Evolutionary conservation across 1,140 invertebrate species (phyloP), one percentile per base, ranked within the genome.

Genomic region (Polypedilum pembai): DNA sequence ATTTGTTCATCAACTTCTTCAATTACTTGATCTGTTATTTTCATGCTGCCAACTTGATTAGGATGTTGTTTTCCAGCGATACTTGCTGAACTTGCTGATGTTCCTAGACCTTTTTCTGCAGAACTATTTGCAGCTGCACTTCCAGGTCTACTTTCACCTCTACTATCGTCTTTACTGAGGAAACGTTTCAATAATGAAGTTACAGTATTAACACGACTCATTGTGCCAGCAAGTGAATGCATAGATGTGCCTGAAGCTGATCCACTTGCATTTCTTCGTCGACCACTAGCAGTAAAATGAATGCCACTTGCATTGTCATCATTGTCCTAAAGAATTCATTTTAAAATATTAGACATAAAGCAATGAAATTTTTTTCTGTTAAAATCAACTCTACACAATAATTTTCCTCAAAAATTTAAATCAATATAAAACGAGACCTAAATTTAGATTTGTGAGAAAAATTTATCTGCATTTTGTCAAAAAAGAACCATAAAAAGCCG

Each of bases 1-100:
- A 87, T 84, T 79, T 93, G 91, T 78, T 93, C 92, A 76, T 93
- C 92, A 0, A 92, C 89, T 80, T 93, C 92, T 79, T 93, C 91
- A 33, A 92, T 93, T 3, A 92, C 88, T 76, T 91, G 88, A 77
- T 89, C 87, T 0, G 90, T 87, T 17, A 93, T 90, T 76, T 88
- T 86, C 83, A 89, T 88, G 41, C 87, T 89, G n/a, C 88, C 89
- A 21, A 79, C 78, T 33, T 74, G 72, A 73, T 75, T 73, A 10
- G 66, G 40, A 74, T 33, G 45, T 65, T 74, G 24, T 74, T 75
- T 56, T 0, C 76, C 66, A 33, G 76, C 78, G 7, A 82, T 74
- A 24, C 79, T 81, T 0, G 81, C 76, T 12, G 79, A 78, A 45
- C 79, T 81, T 15, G 78, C 78, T 73, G 78, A 80, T 78, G 82